These are phyloP conservation scores for Mylabris sibirica DNA, from an alignment of 2,888 invertebrate genomes.

Conservation along the genomic window DNA sequence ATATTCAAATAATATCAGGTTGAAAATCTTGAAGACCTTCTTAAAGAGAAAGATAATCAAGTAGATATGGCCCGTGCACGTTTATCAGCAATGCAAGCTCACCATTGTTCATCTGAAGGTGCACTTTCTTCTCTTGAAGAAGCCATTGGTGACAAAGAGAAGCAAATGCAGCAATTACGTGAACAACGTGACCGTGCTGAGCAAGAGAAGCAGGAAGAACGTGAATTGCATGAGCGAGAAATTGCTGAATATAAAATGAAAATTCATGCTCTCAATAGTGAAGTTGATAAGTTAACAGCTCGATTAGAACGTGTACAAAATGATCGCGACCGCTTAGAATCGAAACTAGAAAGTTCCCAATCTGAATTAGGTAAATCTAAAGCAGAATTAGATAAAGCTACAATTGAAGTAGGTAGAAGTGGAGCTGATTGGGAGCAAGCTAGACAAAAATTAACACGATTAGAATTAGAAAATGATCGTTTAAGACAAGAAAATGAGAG, in stretches of 20 bases:
- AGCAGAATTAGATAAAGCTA: constrained; percentile 91
- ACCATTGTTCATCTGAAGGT: constrained; percentile 92
- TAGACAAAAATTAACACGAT: constrained; percentile 80
- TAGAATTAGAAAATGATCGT: constrained; percentile 90
- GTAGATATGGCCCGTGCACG: constrained; percentile 93
- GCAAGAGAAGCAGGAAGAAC: constrained; percentile 94
- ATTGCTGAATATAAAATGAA: constrained; percentile 96
- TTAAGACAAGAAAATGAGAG: constrained; percentile 82
- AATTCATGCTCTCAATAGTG: constrained; percentile 87
- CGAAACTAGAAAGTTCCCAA: constrained; percentile 90
- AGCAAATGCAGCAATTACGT: constrained; percentile 92
- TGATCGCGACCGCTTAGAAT: constrained; percentile 90
- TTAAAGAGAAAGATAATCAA: constrained; percentile 98
- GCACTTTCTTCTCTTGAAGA: constrained; percentile 93
- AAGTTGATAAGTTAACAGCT: constrained; percentile 87
- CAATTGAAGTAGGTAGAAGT: constrained; percentile 87
- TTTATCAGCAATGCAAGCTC: constrained; percentile 91
- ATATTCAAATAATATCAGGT: constrained; percentile 68
- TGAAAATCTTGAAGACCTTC: constrained; percentile 94
- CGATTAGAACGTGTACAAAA: constrained; percentile 88
- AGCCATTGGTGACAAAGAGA: constrained; percentile 95
- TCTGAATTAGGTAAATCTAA: constrained; percentile 94
- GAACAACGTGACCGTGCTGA: constrained; percentile 96
- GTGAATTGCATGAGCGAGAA: constrained; percentile 91
- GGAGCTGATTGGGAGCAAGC: constrained; percentile 90